Evolutionary conservation across 2,888 invertebrate genomes (phyloP).

Genomic region (Leucophora obtusa): DNA sequence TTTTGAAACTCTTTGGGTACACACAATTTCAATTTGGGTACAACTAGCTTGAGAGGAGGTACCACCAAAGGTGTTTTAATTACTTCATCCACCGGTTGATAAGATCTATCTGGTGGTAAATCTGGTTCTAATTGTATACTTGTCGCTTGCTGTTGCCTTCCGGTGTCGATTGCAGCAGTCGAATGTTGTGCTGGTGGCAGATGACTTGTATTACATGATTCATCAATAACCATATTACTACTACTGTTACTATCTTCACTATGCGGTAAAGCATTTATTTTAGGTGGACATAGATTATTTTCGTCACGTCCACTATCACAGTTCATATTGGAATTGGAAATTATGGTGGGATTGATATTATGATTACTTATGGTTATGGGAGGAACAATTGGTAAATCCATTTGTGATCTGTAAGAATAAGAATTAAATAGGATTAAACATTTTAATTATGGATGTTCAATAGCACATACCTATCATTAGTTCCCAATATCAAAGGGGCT

Average conservation of each 20-base stretch:
- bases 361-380: constrained; percentile 38
- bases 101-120: constrained; percentile 45
- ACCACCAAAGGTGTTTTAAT: neutral
- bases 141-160: constrained; percentile 11
- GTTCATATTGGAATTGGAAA: constrained; percentile 55
- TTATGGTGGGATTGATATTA: constrained; percentile 50
- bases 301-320: constrained; percentile 56
- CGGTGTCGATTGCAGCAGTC: neutral
- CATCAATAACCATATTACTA: constrained; percentile 71
- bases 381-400: constrained; percentile 28
- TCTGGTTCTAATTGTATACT: constrained; percentile 34
- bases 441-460: neutral
- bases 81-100: neutral
- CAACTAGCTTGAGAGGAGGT: constrained; percentile 73
- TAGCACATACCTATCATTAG: constrained; percentile 36
- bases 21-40: constrained; percentile 85
- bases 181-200: constrained; percentile 21
- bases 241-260: constrained; percentile 69
- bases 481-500: neutral
- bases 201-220: constrained; percentile 66
- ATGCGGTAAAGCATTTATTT: constrained; percentile 47
- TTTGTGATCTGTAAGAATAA: constrained; percentile 23
- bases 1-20: constrained; percentile 82
- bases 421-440: neutral
- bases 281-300: constrained; percentile 36